Evolutionary conservation across 2,888 invertebrate genomes (phyloP), one percentile per base, ranked within the genome.

Genomic region (Synergus itoensis): DNA sequence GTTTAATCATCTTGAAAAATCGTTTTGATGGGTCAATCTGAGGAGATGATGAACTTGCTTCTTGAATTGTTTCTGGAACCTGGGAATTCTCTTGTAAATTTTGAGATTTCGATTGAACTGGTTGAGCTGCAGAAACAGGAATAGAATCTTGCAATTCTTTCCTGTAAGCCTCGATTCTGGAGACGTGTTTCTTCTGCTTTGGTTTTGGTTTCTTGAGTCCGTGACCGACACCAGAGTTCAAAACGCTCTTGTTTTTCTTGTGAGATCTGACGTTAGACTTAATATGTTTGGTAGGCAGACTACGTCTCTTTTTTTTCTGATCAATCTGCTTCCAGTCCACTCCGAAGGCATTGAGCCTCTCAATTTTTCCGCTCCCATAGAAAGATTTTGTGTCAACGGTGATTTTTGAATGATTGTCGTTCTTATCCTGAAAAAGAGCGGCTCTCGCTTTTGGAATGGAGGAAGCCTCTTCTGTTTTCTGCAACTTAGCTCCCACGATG

Each of bases 211-310:
- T 28, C 73, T 93, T 93, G 77, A 96, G 95, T 81, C 93, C 94
- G 87, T 96, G 95, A 79, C 93, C 91, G 0, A 96, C 95, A 0
- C 95, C 95, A 80, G 93, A 92, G 87, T 96, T 95, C n/a, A 96
- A 95, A 88, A 94, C 94, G 0, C 95, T 95, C 12, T 93, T 93
- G 76, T 91, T 92, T 41, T 93, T 89, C 36, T 88, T 92, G 89
- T 73, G 90, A 87, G 80, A 90, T 88, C 0, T 93, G 0, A 5
- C 16, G 1, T 5, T 12, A 12, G 43, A 18, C 16, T 69, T 40
- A 12, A 12, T 16, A 62, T 14, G 16, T 7, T 82, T 73, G 0
- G 73, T 18, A 7, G 85, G 80, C n/a, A 81, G 81, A 77, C 83
- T 88, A 76, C 77, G 81, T 69, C 81, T 84, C 53, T 76, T 78